Percentiles rank a stretch among this genome's conserved stretches.
Conservation (phyloP, 2,797 vertebrate genomes). For the Falco naumanni region DNA sequence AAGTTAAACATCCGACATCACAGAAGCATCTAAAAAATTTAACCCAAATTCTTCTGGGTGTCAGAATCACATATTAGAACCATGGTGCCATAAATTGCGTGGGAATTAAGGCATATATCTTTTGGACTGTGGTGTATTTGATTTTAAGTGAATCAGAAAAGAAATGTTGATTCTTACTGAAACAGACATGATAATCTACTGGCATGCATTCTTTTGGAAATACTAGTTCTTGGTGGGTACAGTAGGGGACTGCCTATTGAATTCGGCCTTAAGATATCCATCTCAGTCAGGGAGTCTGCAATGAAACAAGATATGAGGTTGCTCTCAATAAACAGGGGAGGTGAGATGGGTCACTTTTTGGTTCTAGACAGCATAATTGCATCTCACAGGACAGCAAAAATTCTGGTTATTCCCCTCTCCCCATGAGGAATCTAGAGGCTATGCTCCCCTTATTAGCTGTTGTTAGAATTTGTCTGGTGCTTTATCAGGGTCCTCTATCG, state of each 20-base stretch:
- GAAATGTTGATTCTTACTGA: constrained; percentile 77
- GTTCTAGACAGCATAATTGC: constrained; percentile 65
- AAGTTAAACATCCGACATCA: constrained; percentile 22
- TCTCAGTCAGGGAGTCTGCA: constrained; percentile 55
- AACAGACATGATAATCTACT: constrained; percentile 73
- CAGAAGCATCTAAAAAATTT: constrained; percentile 19
- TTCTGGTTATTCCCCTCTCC: constrained; percentile 32
- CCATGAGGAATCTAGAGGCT: background rate
- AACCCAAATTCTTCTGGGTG: background rate
- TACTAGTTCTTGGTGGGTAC: constrained; percentile 64
- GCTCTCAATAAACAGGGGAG: constrained; percentile 65
- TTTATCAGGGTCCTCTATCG: background rate
- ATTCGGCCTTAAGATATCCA: constrained; percentile 73
- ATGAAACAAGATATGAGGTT: constrained; percentile 68
- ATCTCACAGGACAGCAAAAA: constrained; percentile 68
- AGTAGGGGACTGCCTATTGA: constrained; percentile 62
- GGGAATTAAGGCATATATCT: constrained; percentile 62
- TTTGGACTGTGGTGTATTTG: constrained; percentile 56
- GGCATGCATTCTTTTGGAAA: constrained; percentile 65
- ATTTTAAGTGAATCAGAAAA: constrained; percentile 73
- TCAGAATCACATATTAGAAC: constrained; percentile 2
- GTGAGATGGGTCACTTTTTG: constrained; percentile 53
- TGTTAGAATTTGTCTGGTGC: constrained; percentile 28
- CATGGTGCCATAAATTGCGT: constrained; percentile 36
- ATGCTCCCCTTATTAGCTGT: constrained; percentile 43